Percentiles rank a stretch among this genome's conserved stretches.
Evolutionary conservation across 2,113 vertebrate species (phyloP).

Genomic region (Crypturellus undulatus): DNA sequence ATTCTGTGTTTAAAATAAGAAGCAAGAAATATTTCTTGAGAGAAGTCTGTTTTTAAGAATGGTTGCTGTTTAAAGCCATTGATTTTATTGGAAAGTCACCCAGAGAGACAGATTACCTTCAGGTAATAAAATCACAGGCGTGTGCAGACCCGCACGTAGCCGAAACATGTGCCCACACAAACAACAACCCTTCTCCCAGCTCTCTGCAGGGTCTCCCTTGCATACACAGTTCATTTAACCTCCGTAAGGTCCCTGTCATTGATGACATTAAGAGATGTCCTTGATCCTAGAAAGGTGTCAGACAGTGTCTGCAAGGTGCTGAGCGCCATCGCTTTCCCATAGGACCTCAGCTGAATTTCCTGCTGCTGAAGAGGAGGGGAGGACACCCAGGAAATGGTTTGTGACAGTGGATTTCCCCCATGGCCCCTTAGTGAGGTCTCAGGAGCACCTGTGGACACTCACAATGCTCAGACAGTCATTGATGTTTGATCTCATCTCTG

Average conservation of each 20-base stretch:
- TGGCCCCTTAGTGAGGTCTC: background rate
- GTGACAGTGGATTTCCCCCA: background rate
- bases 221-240: background rate
- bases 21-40: background rate
- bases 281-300: background rate
- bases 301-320: background rate
- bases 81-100: background rate
- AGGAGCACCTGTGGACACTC: background rate
- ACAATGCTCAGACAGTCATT: background rate
- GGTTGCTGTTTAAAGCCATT: background rate
- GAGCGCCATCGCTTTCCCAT: background rate
- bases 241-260: accelerated
- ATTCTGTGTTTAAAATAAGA: background rate
- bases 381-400: background rate
- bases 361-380: background rate
- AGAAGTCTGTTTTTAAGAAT: background rate
- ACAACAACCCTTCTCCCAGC: background rate
- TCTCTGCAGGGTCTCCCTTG: background rate
- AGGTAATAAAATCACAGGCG: background rate
- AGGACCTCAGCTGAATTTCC: background rate
- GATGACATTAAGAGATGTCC: background rate
- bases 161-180: background rate
- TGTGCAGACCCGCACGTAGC: background rate
- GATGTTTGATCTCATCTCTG: background rate
- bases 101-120: background rate